Evolutionary conservation across 92 coral and sea anemone genomes (phyloP).

Genomic region (Palythoa grandiflora): DNA sequence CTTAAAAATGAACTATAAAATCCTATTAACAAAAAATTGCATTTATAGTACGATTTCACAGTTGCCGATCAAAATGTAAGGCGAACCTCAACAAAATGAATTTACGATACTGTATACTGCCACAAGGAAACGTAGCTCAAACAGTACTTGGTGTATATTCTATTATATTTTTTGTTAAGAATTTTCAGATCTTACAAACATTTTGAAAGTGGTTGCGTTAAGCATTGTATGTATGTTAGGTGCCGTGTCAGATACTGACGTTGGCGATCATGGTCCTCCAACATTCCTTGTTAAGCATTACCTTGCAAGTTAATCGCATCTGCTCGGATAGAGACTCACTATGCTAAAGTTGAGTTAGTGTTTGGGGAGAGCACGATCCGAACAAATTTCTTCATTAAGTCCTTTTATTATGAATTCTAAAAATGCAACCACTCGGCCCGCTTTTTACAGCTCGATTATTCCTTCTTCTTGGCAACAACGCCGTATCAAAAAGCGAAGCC

Average conservation of each 20-base stretch:
- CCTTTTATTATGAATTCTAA: not conserved
- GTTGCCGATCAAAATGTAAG: not conserved
- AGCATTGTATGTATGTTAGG: not conserved
- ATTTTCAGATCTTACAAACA: not conserved
- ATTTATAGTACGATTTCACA: no score
- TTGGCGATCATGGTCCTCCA: no score
- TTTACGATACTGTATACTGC: not conserved
- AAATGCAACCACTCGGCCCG: not conserved
- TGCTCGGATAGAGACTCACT: not conserved
- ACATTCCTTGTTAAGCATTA: no score
- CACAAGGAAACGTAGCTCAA: no score
- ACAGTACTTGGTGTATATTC: not conserved
- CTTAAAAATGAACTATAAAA: no score
- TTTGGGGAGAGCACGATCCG: not conserved
- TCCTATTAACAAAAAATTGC: no score
- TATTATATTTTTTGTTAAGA: not conserved
- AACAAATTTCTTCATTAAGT: slow-evolving; percentile 1
- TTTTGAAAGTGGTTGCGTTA: not conserved
- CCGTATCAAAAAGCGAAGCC: not conserved
- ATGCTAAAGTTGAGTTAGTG: not conserved
- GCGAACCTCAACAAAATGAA: not conserved
- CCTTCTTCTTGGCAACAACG: not conserved
- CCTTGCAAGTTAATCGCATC: not conserved
- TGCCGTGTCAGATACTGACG: no score
- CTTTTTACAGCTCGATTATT: not conserved